Conservation (phyloP, 23 tunicate species). For the Botrylloides violaceus region DNA sequence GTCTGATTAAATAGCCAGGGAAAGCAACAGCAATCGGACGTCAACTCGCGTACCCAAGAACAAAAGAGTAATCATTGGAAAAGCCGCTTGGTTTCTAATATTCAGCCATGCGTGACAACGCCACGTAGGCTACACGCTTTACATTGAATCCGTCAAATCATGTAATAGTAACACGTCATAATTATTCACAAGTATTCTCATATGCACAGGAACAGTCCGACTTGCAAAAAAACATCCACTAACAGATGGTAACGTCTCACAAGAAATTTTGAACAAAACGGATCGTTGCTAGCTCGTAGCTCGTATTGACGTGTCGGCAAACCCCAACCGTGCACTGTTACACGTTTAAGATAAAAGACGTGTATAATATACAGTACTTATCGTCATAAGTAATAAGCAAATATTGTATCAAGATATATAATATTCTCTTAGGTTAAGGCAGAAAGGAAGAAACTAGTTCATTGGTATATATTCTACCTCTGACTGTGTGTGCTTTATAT, state of each 20-base stretch:
- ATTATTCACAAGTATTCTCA: not conserved
- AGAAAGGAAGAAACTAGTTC: not conserved
- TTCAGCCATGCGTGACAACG: too few species aligned
- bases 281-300: not conserved
- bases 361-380: too few species aligned
- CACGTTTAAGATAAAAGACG: too few species aligned
- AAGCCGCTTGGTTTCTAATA: too few species aligned
- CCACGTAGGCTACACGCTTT: not conserved
- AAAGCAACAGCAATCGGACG: too few species aligned
- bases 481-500: not conserved
- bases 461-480: not conserved
- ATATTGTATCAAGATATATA: not conserved
- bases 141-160: not conserved
- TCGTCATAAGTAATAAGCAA: not conserved
- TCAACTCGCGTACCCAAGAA: too few species aligned
- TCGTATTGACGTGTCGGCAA: too few species aligned
- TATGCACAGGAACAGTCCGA: not conserved
- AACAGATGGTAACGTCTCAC: not conserved
- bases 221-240: not conserved
- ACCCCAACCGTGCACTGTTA: too few species aligned
- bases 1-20: too few species aligned
- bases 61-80: too few species aligned
- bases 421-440: not conserved
- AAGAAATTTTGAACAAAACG: not conserved
- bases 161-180: not conserved